phyloP scores from a whole-genome alignment of 2,888 invertebrate species.

The Limnephilus rhombicus region DNA sequence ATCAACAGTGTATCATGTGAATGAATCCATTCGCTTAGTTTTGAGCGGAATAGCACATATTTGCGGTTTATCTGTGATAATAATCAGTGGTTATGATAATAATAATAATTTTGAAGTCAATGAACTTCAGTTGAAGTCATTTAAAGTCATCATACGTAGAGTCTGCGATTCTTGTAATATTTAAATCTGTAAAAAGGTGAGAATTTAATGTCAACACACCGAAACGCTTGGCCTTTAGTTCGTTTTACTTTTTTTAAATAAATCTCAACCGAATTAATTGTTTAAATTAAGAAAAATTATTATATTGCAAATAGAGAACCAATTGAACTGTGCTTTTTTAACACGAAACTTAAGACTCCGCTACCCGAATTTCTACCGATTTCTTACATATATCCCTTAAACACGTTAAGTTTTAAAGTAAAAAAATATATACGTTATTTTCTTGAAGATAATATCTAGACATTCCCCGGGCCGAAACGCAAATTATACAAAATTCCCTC shows the following conservation, averaged over 20 bases:
- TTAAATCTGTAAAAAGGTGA: not conserved
- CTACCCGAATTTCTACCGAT: too few relatives aligned
- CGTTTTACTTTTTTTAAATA: not conserved
- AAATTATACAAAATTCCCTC: too few relatives aligned
- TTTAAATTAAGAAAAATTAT: not conserved
- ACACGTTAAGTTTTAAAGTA: too few relatives aligned
- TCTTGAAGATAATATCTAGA: too few relatives aligned
- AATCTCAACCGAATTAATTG: not conserved
- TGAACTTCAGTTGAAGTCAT: not conserved
- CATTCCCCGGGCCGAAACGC: too few relatives aligned
- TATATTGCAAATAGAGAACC: not conserved
- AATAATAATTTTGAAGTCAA: slow-evolving; percentile 1
- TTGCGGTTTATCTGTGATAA: slow-evolving; percentile 20
- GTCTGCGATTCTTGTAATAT: not conserved
- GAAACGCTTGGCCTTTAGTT: not conserved
- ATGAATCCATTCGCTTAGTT: not conserved
- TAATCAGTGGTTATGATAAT: not conserved
- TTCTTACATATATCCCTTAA: too few relatives aligned
- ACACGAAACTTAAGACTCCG: too few relatives aligned
- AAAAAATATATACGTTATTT: too few relatives aligned
- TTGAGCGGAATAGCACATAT: not conserved
- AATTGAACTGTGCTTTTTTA: not conserved
- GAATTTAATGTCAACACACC: not conserved
- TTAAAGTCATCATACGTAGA: not conserved
- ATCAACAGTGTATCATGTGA: not conserved